Base-by-base conservation (phyloP, 2,888 invertebrate genomes). In the Rhamphomyia laevipes region DNA sequence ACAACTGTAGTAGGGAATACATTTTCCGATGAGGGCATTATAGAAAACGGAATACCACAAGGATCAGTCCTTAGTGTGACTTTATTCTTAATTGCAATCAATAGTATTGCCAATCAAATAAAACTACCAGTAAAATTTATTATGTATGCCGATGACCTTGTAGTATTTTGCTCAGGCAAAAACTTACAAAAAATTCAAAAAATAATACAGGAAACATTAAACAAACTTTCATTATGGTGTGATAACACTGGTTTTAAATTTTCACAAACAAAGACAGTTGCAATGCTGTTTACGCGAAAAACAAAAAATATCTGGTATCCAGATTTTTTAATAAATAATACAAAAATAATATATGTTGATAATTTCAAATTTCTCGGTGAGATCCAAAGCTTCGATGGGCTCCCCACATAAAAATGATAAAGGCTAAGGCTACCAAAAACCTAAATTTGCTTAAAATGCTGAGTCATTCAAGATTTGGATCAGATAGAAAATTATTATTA, bases 81-180 rank as follows among this genome's bases (percentile, higher is more conserved):
- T 7, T n/a, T 38, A 27, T 46, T 46, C 9, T 9, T 46, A 12
- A 41, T 46, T 16, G 41, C 46, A 17, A 17, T 47, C 4, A 47
- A 47, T 21, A 47, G 31, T 35, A 47, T 47, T 21, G 12, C 40
- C n/a, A n/a, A 27, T 9, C 10, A 33, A 15, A 16, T 42, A 9
- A 16, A 42, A 43, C 2, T 31, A 13, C 47, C 42, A n/a, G 13
- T 47, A 31, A 46, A 41, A 18, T 30, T 40, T 31, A 37, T 31
- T 17, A 46, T 38, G 38, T 46, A 40, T 31, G 46, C 46, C 5
- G 42, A 47, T 35, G 42, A 47, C 12, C 40, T 47, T n/a, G 47
- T 42, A 13, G 12, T 46, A 27, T 46, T 41, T 15, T 27, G 12
- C 12, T 30, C 46, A 4, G 15, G 31, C n/a, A 40, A 46, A 41